phyloP scores from a whole-genome alignment of 1,140 invertebrate genomes.

The Harpegnathos saltator region DNA sequence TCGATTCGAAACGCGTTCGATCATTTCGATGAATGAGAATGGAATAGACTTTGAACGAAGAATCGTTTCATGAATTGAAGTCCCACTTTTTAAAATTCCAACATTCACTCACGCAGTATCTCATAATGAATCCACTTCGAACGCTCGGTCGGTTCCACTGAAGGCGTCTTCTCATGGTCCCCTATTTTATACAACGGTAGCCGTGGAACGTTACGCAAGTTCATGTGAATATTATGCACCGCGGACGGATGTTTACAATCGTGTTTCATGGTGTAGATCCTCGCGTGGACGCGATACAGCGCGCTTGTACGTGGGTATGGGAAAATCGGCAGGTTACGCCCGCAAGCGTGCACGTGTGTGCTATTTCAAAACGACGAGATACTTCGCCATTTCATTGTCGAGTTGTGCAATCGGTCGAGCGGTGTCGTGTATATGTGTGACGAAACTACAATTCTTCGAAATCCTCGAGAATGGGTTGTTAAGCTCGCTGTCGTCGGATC shows the following conservation, averaged over 20 bases:
- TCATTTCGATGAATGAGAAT: not conserved
- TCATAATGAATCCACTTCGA: constrained; percentile 56
- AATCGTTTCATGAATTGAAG: not conserved
- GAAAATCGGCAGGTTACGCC: constrained; percentile 65
- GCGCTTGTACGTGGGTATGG: constrained; percentile 70
- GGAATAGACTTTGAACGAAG: not conserved
- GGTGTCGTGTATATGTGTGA: constrained; percentile 62
- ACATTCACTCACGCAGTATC: constrained; percentile 58
- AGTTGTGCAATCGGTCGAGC: constrained; percentile 69
- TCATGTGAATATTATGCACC: constrained; percentile 73
- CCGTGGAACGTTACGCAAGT: constrained; percentile 70
- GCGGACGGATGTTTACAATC: constrained; percentile 79
- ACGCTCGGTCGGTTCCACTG: constrained; percentile 51
- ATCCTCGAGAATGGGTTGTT: constrained; percentile 59
- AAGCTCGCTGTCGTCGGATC: not conserved
- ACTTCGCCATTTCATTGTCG: constrained; percentile 72
- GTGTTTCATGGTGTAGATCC: constrained; percentile 66
- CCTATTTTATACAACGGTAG: constrained; percentile 76
- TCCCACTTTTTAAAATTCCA: not conserved
- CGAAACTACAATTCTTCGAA: constrained; percentile 71
- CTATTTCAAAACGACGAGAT: constrained; percentile 76
- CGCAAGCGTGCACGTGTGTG: constrained; percentile 52
- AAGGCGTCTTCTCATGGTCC: constrained; percentile 58
- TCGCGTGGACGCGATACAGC: constrained; percentile 27
- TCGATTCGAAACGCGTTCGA: too few relatives aligned